Evolutionary conservation across 2,113 vertebrate species (phyloP), one percentile per base, ranked within the genome.

Genomic region (Cephalopterus ornatus): DNA sequence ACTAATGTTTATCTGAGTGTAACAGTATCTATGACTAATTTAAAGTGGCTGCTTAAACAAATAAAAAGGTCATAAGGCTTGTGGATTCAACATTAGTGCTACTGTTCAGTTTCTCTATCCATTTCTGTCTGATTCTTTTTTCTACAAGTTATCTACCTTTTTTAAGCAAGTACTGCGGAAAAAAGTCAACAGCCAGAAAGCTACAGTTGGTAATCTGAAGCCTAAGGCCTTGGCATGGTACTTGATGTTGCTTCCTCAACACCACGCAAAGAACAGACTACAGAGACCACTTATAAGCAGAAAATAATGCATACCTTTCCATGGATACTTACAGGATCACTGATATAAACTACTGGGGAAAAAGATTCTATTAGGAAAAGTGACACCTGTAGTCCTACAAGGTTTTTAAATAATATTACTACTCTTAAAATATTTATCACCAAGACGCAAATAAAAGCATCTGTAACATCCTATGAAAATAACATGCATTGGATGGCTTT

Each of bases 21-120:
- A 98, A 93, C 15, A 55, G 85, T 97, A 97, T 94, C 95, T 94
- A 92, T 94, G 93, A 93, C 94, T 95, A 98, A 98, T 98, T 98
- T 97, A 97, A 97, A 96, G 80, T 96, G 93, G 93, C 85, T 97
- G 87, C 92, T 97, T 97, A 97, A 98, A 97, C 89, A 97, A 98
- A 98, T 85, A 95, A 27, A 81, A 96, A 97, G 92, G 88, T 97
- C 97, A 96, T 72, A 81, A 92, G 91, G 93, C 82, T 66, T 83
- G 76, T 83, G 92, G 93, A 97, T 98, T 62, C 97, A 97, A 96
- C 68, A 70, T 66, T 70, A 89, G 42, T 90, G 75, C 65, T 91
- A 95, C 89, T 96, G 75, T 95, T 96, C 88, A 53, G 72, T 93
- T 97, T 97, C 86, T 84, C 92, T 53, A 52, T 37, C 2, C 71